phyloP scores from a whole-genome alignment of 2,888 invertebrate species.

The Drosophila demipolita region DNA sequence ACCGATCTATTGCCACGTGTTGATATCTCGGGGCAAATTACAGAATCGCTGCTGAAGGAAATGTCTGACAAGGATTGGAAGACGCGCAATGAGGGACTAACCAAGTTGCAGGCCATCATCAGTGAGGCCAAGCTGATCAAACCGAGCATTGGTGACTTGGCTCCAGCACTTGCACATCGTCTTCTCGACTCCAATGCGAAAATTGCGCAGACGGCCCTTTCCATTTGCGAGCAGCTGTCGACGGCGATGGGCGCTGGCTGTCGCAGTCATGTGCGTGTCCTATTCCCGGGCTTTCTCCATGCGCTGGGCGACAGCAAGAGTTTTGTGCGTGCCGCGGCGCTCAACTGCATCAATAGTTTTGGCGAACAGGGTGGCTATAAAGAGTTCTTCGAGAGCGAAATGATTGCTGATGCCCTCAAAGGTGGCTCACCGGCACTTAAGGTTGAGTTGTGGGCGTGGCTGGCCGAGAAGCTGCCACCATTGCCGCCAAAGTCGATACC shows the following conservation, averaged over 20 bases:
- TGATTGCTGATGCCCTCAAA: conserved; percentile 94
- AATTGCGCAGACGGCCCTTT: conserved; percentile 93
- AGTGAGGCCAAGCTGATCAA: conserved; percentile 92
- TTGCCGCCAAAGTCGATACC: conserved; percentile 90
- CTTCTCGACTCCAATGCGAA: conserved; percentile 96
- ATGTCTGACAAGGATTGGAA: conserved; percentile 97
- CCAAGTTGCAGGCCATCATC: conserved; percentile 84
- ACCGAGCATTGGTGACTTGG: conserved; percentile 93
- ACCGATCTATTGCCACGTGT: conserved; percentile 91
- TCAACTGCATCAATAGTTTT: conserved; percentile 94
- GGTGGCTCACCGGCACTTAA: conserved; percentile 93
- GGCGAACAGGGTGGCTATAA: conserved; percentile 92
- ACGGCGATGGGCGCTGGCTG: conserved; percentile 93
- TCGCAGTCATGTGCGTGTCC: conserved; percentile 91
- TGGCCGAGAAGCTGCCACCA: conserved; percentile 92
- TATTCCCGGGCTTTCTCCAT: conserved; percentile 95
- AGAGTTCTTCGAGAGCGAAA: conserved; percentile 94
- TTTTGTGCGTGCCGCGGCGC: conserved; percentile 92
- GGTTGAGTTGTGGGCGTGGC: conserved; percentile 93
- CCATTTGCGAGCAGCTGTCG: conserved; percentile 93
- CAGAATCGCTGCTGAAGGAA: conserved; percentile 92
- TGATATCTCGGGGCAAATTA: conserved; percentile 93
- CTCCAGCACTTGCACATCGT: conserved; percentile 91
- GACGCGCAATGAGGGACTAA: conserved; percentile 86
- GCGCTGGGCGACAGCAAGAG: conserved; percentile 91